Evolutionary conservation across 2,797 vertebrate genomes (phyloP), one percentile per base, ranked within the genome.

Genomic region (Artibeus lituratus): DNA sequence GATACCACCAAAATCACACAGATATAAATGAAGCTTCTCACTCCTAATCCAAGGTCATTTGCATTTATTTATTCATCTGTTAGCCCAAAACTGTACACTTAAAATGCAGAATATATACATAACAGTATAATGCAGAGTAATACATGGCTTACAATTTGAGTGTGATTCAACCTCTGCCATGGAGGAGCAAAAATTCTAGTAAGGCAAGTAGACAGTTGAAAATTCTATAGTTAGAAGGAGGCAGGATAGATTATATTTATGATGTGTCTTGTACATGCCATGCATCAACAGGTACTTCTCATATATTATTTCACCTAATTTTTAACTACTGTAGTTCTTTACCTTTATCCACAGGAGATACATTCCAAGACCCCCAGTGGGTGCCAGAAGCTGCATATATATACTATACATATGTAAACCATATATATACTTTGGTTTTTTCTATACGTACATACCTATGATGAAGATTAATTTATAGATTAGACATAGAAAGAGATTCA

Each of bases 211-310:
- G 19, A 70, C 14, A 70, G 35, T 53, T 96, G 76, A 85, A 62
- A 42, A 57, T 76, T 37, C 49, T 78, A 0, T n/a, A 91, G 49
- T 78, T 88, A 87, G 72, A 76, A 93, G 35, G 26, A 67, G 11
- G 35, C 26, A 15, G 65, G 15, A 10, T 0, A 37, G 57, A 47
- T 83, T 47, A 22, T 37, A 94, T 15, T 78, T 82, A 70, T 89
- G 72, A 94, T 96, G 37, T 88, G 35, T 22, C 70, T 85, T 91
- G 55, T 76, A 70, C 90, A 91, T 94, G 62, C 81, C 81, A 83
- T 29, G 2, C 32, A 7, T 74, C 82, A 18, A 24, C 57, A 77
- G 65, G 42, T 65, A 76, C 39, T 16, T 86, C 37, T 55, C 15
- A 26, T 51, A 32, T 42, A 81, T 76, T 73, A 59, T 88, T 80